Base-by-base conservation (phyloP, 2,113 vertebrate genomes). In the Bubalus kerabau region DNA sequence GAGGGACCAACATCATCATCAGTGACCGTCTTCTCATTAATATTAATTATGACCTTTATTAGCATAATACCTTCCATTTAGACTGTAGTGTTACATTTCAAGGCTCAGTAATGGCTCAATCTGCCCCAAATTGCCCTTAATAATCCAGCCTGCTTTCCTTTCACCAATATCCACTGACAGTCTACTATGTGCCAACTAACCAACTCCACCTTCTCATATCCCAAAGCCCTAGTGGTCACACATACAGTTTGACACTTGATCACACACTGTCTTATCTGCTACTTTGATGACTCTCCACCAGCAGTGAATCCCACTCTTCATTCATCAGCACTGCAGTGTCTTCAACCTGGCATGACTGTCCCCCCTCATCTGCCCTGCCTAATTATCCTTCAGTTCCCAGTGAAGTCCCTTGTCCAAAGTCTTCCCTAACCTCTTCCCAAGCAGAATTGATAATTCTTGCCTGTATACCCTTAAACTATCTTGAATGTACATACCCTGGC, bases 31-130 rank as follows among this genome's bases (percentile, higher is more conserved):
- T 96, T 56, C 90, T 92, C 90, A 95, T 95, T 78, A 94, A 95
- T 96, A 92, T 96, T 95, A 94, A 97, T 91, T 82, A 92, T 36
- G 52, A 71, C 26, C 54, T 74, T 87, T 83, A 84, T 96, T 91
- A 95, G 85, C 88, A 60, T 95, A 90, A 52, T 67, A 12, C 21
- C 80, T 94, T 78, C 80, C 46, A 14, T 52, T 57, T 46, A 93
- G 60, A 76, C 52, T 10, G 3, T 21, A 19, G 30, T 90, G 86
- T 96, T 81, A 90, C 60, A 88, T 92, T 67, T 84, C 83, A 93
- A 96, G 82, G 26, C 90, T 80, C 71, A 93, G 17, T 76, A 59
- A 64, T 54, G 21, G 78, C 57, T 92, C 74, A 11, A 40, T 90
- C 57, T 62, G 8, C 36, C 48, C 46, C 40, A n/a, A 71, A 90